phyloP scores from a whole-genome alignment of 2,888 invertebrate genomes.

The Netelia melanura region DNA sequence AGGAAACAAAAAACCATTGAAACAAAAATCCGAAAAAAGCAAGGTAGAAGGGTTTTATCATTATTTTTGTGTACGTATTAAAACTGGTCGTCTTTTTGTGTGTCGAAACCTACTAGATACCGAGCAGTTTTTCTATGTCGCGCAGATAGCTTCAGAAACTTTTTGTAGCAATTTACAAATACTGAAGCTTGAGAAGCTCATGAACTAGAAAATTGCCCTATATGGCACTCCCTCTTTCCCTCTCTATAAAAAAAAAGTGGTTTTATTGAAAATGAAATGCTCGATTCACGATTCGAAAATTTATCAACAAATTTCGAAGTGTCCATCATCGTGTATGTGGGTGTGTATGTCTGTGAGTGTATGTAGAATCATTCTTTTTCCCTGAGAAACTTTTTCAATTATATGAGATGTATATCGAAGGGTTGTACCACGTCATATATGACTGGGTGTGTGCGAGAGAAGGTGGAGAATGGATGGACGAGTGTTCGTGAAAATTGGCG shows the following conservation, averaged over 20 bases:
- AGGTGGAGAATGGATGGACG: conserved; percentile 9
- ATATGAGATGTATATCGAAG: background rate
- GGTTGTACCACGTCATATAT: background rate
- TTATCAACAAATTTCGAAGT: conserved; percentile 4
- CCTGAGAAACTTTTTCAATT: background rate
- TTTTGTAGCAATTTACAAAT: background rate
- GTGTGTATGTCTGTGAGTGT: background rate
- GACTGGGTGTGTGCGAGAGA: background rate
- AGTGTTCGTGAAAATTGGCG: conserved; percentile 29
- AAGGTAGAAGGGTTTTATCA: too few relatives aligned
- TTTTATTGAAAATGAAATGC: background rate
- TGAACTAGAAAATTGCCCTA: conserved; percentile 47
- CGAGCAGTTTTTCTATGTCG: conserved; percentile 32
- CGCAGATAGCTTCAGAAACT: background rate
- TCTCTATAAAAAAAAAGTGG: background rate
- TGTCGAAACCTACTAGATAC: background rate
- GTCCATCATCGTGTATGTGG: background rate
- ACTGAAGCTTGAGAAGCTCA: conserved; percentile 39
- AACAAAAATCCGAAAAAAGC: too few relatives aligned
- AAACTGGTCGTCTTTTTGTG: too few relatives aligned
- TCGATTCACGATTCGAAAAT: background rate
- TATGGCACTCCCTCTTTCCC: background rate
- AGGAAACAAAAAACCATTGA: too few relatives aligned
- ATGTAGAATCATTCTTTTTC: background rate
- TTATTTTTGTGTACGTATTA: too few relatives aligned